phyloP scores from a whole-genome alignment of 2,888 invertebrate genomes.

The Euzophera pinguis region DNA sequence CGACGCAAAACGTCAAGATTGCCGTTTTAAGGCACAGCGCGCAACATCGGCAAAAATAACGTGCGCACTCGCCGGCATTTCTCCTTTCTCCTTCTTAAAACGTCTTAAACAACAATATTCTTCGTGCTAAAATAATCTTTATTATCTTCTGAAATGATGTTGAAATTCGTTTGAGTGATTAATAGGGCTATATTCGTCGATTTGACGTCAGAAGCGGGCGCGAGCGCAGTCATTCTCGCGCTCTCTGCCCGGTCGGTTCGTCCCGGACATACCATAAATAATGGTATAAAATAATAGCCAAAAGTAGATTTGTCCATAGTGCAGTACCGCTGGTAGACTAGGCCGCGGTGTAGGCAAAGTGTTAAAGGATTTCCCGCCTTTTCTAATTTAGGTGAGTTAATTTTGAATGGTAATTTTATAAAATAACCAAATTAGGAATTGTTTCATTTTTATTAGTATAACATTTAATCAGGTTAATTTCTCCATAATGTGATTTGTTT shows the following conservation, averaged over 20 bases:
- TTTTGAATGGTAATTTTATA: not conserved
- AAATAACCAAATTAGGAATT: not conserved
- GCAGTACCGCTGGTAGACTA: slow-evolving; percentile 28
- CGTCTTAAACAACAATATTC: slow-evolving; percentile 26
- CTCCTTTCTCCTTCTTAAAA: slow-evolving; percentile 31
- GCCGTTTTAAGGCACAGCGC: slow-evolving; percentile 75
- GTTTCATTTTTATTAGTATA: not conserved
- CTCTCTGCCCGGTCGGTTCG: slow-evolving; percentile 59
- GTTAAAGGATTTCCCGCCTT: slow-evolving; percentile 42
- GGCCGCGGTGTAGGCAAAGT: slow-evolving; percentile 35
- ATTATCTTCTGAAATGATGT: slow-evolving; percentile 17
- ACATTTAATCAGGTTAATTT: no score
- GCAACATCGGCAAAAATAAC: slow-evolving; percentile 75
- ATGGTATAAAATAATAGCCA: slow-evolving; percentile 33
- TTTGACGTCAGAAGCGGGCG: slow-evolving; percentile 56
- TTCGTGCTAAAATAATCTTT: slow-evolving; percentile 32
- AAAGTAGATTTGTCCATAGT: slow-evolving; percentile 29
- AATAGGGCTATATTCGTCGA: slow-evolving; percentile 60
- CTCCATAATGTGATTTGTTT: no score
- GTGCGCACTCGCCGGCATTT: slow-evolving; percentile 57
- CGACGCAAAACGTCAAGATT: slow-evolving; percentile 31
- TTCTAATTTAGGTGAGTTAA: slow-evolving; percentile 41
- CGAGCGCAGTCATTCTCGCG: slow-evolving; percentile 64
- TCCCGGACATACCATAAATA: slow-evolving; percentile 35
- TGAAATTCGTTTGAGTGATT: slow-evolving; percentile 35